Evolutionary conservation across 2,113 vertebrate genomes (phyloP), one percentile per base, ranked within the genome.

Genomic region (Archocentrus centrarchus): DNA sequence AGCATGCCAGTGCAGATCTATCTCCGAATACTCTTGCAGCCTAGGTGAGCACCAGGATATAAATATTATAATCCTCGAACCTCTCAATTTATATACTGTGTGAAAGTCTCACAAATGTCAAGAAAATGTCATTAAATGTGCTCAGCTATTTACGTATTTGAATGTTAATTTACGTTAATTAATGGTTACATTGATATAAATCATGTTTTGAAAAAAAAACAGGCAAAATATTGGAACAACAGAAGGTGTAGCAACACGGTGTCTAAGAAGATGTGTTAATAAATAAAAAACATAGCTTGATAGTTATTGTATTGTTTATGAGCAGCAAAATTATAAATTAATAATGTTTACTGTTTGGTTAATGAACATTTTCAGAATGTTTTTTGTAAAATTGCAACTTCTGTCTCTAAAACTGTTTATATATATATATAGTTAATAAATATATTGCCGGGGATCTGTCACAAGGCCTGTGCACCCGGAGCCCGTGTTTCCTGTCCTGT

Each of bases 101-200:
- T 64, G 17, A 5, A 85, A 22, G 3, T 30, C 35, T 59, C 13
- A 53, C 27, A 39, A 58, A 75, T 88, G 50, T 41, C 15, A n/a
- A 41, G 62, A 77, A 47, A 41, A 70, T 77, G 59, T 32, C 15
- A 53, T 53, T 18, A 9, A 61, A 79, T 84, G 44, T 70, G n/a
- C 35, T 44, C 32, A 44, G 14, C 3, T 32, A n/a, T 18, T 60
- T 78, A 41, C 84, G 22, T 61, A 22, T 13, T 22, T 20, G 8
- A 15, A 20, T 73, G 24, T 30, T 55, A 37, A 62, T 41, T 37
- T 22, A 64, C 87, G 82, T 79, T 84, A 86, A 70, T 75, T 76
- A 20, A 17, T 18, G 14, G 58, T 79, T 79, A 68, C 7, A n/a
- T 20, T 41, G 35, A 50, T 66, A 75, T 22, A 53, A 81, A 88